Evolutionary conservation across 2,888 invertebrate species (phyloP).

Genomic region (Aporophyla lueneburgensis): DNA sequence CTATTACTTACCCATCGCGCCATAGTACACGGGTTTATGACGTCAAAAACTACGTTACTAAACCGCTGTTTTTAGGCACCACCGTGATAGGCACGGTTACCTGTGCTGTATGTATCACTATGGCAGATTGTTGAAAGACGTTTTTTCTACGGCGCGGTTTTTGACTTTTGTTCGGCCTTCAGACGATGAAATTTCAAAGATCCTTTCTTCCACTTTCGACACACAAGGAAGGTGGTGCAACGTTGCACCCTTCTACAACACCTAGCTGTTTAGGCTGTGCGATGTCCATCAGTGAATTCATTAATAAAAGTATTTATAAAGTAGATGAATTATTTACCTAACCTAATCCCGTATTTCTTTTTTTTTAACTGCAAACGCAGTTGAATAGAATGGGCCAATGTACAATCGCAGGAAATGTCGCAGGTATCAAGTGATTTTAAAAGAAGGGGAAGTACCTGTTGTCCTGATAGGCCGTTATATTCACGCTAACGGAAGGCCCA

Average conservation of each 20-base stretch:
- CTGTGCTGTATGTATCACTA: too few species aligned
- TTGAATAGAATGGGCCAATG: neutral
- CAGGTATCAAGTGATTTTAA: neutral
- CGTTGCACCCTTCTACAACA: neutral
- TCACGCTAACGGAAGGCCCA: neutral
- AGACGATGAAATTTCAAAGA: neutral
- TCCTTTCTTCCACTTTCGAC: neutral
- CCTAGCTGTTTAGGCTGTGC: neutral
- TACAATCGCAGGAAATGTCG: neutral
- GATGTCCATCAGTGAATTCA: neutral
- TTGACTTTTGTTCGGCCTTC: too few species aligned
- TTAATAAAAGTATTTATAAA: neutral
- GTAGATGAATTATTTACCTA: neutral
- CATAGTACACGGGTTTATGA: too few species aligned
- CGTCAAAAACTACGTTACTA: too few species aligned
- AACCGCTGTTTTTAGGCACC: too few species aligned
- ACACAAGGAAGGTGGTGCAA: neutral
- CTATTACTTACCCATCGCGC: too few species aligned
- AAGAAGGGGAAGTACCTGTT: neutral
- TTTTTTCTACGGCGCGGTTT: too few species aligned
- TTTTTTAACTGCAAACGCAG: neutral
- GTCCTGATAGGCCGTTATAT: neutral
- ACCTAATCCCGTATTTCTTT: too few species aligned
- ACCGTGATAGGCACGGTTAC: too few species aligned
- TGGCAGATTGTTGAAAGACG: too few species aligned